A percentile compares a stretch with the other conserved stretches of the same genome.
Conservation (phyloP, 2,113 vertebrate species). For the Oryzias curvinotus region DNA sequence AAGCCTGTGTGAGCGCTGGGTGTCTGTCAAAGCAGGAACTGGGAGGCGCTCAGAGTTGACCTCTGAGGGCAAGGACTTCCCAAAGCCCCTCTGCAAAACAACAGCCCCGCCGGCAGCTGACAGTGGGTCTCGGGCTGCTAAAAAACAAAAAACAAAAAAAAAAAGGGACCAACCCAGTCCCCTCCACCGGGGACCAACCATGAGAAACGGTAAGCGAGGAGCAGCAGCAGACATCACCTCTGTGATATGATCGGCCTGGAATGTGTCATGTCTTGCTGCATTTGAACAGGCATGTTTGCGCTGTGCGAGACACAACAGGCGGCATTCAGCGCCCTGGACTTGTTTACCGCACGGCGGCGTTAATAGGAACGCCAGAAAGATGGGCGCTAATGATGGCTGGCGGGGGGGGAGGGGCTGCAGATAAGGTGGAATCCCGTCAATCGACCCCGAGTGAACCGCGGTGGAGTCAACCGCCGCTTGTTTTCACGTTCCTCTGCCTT, state of each 20-base stretch:
- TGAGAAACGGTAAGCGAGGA: constrained; percentile 3
- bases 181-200: neutral
- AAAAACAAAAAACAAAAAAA: constrained; percentile 30
- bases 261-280: constrained; percentile 64
- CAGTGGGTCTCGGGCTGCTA: constrained; percentile 35
- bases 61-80: constrained; percentile 77
- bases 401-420: too few species aligned
- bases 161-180: too few species aligned
- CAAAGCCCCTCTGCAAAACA: constrained; percentile 78
- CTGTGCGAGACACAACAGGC: constrained; percentile 63
- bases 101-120: constrained; percentile 64
- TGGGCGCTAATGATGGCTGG: too few species aligned
- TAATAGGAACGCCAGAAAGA: too few species aligned
- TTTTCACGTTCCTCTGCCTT: constrained; percentile 64
- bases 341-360: constrained; percentile 36
- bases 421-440: constrained; percentile 10
- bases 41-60: constrained; percentile 73
- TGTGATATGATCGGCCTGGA: constrained; percentile 75
- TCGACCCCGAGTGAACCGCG: constrained; percentile 21
- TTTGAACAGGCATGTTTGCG: constrained; percentile 73
- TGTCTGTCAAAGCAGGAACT: constrained; percentile 82
- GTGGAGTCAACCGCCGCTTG: constrained; percentile 54
- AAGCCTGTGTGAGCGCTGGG: constrained; percentile 62
- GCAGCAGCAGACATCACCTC: constrained; percentile 45
- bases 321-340: constrained; percentile 30